phyloP scores from a whole-genome alignment of 2,888 invertebrate genomes.

The Aphidius colemani region DNA sequence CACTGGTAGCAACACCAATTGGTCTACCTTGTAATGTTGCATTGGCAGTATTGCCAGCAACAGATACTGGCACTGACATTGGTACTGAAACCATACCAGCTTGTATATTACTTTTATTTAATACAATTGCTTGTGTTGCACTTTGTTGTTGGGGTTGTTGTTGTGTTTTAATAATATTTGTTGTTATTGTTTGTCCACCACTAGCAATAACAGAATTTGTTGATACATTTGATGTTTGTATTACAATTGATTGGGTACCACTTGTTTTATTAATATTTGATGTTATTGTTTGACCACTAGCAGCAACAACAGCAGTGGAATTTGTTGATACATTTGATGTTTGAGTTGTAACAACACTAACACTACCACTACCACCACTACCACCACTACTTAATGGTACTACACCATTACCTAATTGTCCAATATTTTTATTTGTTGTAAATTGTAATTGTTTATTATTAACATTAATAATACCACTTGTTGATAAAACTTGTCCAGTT shows the following conservation, averaged over 20 bases:
- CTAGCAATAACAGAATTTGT: conserved; percentile 39
- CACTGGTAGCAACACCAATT: conserved; percentile 50
- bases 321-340: conserved; percentile 56
- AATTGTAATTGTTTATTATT: conserved; percentile 49
- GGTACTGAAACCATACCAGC: conserved; percentile 59
- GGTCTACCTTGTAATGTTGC: conserved; percentile 51
- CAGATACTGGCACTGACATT: conserved; percentile 56
- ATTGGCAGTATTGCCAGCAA: conserved; percentile 41
- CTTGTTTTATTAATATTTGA: conserved; percentile 42
- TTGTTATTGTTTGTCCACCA: conserved; percentile 40
- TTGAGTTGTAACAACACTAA: no score
- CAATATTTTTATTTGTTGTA: conserved; percentile 63
- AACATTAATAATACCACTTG: conserved; percentile 59
- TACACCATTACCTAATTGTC: conserved; percentile 69
- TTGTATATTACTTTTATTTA: conserved; percentile 57
- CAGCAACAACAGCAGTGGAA: background rate
- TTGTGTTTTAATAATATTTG: conserved; percentile 42
- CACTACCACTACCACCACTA: no score
- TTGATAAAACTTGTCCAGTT: conserved; percentile 52
- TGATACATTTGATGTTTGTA: conserved; percentile 62
- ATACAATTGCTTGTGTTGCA: conserved; percentile 58
- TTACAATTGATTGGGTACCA: conserved; percentile 64
- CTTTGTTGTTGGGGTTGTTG: conserved; percentile 29
- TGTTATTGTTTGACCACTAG: no score
- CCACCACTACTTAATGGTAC: conserved; percentile 61